These are phyloP conservation scores for Reticulitermes speratus DNA, from an alignment of 1,140 invertebrate genomes.

Conservation along the genomic window DNA sequence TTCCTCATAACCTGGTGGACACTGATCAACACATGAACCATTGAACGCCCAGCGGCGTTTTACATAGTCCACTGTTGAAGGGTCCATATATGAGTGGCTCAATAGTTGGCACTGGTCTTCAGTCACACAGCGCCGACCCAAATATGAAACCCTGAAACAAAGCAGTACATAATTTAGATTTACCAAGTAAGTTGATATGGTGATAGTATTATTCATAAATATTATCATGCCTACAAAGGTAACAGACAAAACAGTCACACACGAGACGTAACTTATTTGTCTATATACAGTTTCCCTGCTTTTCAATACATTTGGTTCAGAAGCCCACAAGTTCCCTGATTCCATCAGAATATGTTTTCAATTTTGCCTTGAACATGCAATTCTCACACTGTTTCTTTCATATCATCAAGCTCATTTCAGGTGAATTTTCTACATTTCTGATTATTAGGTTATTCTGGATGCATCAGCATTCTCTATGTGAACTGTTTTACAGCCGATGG, in stretches of 20 bases:
- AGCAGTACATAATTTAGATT: background rate
- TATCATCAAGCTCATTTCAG: too few species aligned
- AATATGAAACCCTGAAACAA: conserved; percentile 41
- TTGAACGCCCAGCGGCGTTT: conserved; percentile 46
- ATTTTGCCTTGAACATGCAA: too few species aligned
- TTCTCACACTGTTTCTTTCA: too few species aligned
- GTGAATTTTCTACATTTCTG: too few species aligned
- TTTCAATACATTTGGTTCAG: too few species aligned
- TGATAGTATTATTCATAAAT: background rate
- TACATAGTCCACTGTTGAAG: background rate
- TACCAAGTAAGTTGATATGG: background rate
- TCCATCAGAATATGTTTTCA: too few species aligned
- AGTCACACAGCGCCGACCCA: conserved; percentile 56
- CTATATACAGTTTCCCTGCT: too few species aligned
- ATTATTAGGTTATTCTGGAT: too few species aligned
- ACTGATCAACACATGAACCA: conserved; percentile 53
- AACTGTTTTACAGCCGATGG: too few species aligned
- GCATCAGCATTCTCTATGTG: too few species aligned
- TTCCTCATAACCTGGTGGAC: conserved; percentile 55
- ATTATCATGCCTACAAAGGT: background rate
- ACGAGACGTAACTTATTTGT: too few species aligned
- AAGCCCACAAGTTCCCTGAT: too few species aligned
- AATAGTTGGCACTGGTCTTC: conserved; percentile 52
- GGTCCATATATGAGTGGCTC: background rate
- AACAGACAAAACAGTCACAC: background rate